Evolutionary conservation across 1,140 invertebrate species (phyloP).

Genomic region (Aphelenchoides besseyi): DNA sequence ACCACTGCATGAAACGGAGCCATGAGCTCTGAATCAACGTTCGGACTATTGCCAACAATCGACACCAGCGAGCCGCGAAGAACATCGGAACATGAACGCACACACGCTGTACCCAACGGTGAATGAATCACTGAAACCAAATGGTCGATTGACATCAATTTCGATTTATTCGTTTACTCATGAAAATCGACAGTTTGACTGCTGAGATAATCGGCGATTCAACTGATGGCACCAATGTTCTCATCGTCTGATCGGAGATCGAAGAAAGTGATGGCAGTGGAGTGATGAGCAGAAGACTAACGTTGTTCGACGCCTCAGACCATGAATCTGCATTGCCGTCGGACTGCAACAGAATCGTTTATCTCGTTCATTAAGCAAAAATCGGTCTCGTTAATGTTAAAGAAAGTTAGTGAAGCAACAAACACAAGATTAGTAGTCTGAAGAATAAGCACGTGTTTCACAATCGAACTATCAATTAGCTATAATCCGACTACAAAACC

Average conservation of each 20-base stretch:
- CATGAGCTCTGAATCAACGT: not conserved
- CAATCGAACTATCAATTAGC: too few species aligned
- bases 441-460: too few species aligned
- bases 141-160: not conserved
- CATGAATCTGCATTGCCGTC: not conserved
- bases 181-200: conserved; percentile 18
- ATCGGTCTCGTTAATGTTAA: too few species aligned
- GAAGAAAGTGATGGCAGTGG: not conserved
- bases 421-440: too few species aligned
- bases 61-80: conserved; percentile 1
- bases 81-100: conserved; percentile 3
- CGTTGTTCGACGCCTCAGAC: too few species aligned
- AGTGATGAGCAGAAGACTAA: not conserved
- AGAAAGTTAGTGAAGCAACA: not conserved
- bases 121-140: conserved; percentile 19
- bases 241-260: not conserved
- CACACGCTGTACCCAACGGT: conserved; percentile 11
- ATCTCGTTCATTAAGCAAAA: too few species aligned
- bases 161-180: conserved; percentile 8
- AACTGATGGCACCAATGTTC: not conserved
- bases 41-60: conserved; percentile 1
- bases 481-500: too few species aligned
- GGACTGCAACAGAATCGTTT: too few species aligned
- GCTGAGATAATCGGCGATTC: conserved; percentile 16
- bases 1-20: conserved; percentile 11